A percentile compares a stretch with the other conserved stretches of the same genome.
Conservation (phyloP, 1,140 invertebrate species). For the Musca vetustissima region DNA sequence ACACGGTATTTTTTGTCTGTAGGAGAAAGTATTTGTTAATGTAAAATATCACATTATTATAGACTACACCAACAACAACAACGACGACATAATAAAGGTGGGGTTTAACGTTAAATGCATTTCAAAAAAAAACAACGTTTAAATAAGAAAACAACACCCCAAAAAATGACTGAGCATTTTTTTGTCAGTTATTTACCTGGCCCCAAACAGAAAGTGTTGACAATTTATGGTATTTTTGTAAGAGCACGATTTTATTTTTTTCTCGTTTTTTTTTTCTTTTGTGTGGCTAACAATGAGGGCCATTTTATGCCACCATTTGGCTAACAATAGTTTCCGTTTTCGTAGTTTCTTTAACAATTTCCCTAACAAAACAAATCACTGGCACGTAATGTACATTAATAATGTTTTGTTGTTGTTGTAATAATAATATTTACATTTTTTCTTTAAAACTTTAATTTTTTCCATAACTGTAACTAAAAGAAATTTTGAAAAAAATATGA, state of each 20-base stretch:
- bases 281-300: constrained; percentile 1
- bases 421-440: not conserved
- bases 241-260: constrained; percentile 7
- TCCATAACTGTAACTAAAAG: not conserved
- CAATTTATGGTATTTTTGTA: constrained; percentile 6
- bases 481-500: not conserved
- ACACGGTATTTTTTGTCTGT: not conserved
- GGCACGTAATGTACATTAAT: too few relatives aligned
- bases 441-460: not conserved
- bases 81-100: not conserved
- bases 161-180: not conserved
- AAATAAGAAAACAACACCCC: not conserved
- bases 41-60: not conserved
- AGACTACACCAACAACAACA: not conserved
- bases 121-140: not conserved
- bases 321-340: constrained; percentile 19
- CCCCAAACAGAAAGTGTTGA: constrained; percentile 1
- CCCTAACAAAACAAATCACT: too few relatives aligned
- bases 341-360: not conserved
- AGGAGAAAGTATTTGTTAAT: constrained; percentile 21
- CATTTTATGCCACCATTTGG: constrained; percentile 9
- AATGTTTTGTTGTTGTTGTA: not conserved
- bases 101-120: constrained; percentile 11
- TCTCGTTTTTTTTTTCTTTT: not conserved
- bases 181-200: too few relatives aligned